Evolutionary conservation across 2,113 vertebrate species (phyloP).

Genomic region (Sinosuthora webbiana): DNA sequence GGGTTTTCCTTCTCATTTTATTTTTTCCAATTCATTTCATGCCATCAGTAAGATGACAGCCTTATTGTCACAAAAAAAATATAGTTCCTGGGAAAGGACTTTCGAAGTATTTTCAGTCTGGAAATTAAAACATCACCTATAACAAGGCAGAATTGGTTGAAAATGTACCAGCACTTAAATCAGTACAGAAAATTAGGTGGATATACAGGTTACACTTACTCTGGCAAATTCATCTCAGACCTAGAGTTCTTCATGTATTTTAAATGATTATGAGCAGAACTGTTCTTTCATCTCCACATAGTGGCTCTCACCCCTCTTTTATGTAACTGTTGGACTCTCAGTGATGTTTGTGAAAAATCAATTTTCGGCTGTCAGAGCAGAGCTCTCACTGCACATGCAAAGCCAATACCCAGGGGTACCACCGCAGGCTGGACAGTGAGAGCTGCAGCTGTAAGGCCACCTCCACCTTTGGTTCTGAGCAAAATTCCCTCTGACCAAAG

Average conservation of each 20-base stretch:
- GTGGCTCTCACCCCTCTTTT: background rate
- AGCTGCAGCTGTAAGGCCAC: background rate
- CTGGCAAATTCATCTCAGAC: background rate
- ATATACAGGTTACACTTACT: background rate
- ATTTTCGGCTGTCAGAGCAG: background rate
- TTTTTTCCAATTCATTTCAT: constrained; percentile 5
- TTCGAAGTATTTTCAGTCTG: background rate
- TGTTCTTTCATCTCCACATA: background rate
- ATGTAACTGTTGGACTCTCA: background rate
- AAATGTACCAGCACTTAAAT: background rate
- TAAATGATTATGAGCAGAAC: background rate
- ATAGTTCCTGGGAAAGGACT: background rate
- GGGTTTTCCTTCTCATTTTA: background rate
- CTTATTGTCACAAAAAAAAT: constrained; percentile 16
- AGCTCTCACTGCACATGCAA: background rate
- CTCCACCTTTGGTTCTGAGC: background rate
- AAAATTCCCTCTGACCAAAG: fast-evolving
- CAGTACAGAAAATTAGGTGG: background rate
- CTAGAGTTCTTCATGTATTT: background rate
- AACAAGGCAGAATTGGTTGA: background rate
- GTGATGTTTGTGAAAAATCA: background rate
- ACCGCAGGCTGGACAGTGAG: background rate
- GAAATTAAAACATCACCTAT: constrained; percentile 34
- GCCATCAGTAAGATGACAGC: background rate
- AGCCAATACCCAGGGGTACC: background rate